Evolutionary conservation across 2,888 invertebrate species (phyloP).

Genomic region (Macaria notata): DNA sequence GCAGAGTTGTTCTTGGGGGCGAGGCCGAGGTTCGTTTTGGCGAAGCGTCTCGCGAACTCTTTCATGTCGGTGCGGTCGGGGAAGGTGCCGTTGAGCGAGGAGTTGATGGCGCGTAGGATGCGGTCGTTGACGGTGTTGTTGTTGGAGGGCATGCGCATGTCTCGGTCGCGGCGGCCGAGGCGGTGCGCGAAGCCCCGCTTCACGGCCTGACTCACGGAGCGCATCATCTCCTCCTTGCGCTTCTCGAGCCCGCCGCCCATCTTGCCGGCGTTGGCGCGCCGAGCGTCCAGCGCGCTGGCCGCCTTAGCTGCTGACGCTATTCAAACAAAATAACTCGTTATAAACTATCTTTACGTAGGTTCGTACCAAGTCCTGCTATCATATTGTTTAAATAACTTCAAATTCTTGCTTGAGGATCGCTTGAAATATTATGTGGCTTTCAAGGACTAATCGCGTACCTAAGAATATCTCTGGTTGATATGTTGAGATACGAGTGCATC

Average conservation of each 20-base stretch:
- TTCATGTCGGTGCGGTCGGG: not conserved
- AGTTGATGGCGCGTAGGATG: slow-evolving; percentile 1
- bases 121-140: slow-evolving; percentile 34
- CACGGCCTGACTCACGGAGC: slow-evolving; percentile 52
- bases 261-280: slow-evolving; percentile 41
- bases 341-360: no score
- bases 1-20: not conserved
- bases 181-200: slow-evolving; percentile 53
- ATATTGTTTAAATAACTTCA: no score
- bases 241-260: slow-evolving; percentile 39
- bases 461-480: no score
- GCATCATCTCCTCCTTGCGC: slow-evolving; percentile 43
- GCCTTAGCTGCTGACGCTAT: slow-evolving; percentile 56
- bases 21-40: not conserved
- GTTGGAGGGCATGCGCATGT: slow-evolving; percentile 34
- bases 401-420: no score
- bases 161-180: slow-evolving; percentile 45
- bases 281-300: slow-evolving; percentile 37
- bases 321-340: slow-evolving; percentile 19
- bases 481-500: no score
- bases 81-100: not conserved
- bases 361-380: no score
- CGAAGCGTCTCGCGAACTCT: not conserved
- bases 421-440: no score
- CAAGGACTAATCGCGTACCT: no score